Base-by-base conservation (phyloP, 1,140 invertebrate genomes). In the Drosophila kohkoa region DNA sequence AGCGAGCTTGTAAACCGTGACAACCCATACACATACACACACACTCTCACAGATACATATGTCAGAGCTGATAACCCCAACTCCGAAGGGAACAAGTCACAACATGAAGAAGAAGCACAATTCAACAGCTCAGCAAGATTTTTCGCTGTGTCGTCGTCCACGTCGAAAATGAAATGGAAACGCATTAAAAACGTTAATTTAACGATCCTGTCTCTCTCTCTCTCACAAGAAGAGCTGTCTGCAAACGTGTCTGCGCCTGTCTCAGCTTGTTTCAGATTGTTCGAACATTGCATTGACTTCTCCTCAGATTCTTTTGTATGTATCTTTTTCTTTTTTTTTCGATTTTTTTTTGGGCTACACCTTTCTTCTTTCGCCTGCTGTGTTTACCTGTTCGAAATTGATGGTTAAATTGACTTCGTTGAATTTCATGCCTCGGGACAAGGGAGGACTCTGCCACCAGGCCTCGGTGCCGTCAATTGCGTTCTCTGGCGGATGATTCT, bases 351-450 rank as follows among this genome's bases (percentile, higher is more conserved):
- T 43, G 28, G 72, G 45, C 54, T 74, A 60, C 62, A 63, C 62
- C 75, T 78, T 71, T 80, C 63, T 65, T 52, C 60, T 43, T 46
- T 63, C 51, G n/a, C 54, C 45, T 77, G 59, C 65, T 55, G 49
- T 55, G 49, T 54, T 94, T 94, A 97, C 98, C 95, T 99, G 99
- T 91, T 97, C 98, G 60, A 99, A 94, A 93, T 99, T 97, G 78
- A 99, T 98, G 73, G 99, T 99, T 52, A 99, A 94, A 92, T 99
- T 99, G 82, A 99, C 97, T 94, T 98, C 96, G 91, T 99, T 99
- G 94, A 98, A 99, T 92, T 98, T 97, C 94, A 97, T 97, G 38
- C 98, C 98, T 83, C 99, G 94, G 8, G 99, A 99, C n/a, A 99
- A 93, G 2, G 99, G 99, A 1, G 99, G 99, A 92, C 97, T 98